Percentiles rank a stretch among this genome's conserved stretches.
phyloP scores from a whole-genome alignment of 1,140 invertebrate genomes.

The Akabosia matsudoensis region DNA sequence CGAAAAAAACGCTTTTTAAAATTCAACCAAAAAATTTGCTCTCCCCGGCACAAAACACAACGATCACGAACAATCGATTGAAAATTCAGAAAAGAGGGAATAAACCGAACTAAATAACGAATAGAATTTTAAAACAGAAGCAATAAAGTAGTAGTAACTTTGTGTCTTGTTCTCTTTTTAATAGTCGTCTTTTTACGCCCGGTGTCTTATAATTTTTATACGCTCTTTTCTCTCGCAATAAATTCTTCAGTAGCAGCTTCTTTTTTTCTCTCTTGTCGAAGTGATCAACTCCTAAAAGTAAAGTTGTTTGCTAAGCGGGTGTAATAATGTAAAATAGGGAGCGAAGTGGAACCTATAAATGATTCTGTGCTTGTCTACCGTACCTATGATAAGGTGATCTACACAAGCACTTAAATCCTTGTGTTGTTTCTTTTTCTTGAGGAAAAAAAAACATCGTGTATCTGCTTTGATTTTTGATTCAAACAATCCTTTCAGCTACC shows the following conservation, averaged over 20 bases:
- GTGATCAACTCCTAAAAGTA: too few species aligned
- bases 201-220: not conserved
- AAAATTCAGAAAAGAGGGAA: not conserved
- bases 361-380: not conserved
- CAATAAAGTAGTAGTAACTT: not conserved
- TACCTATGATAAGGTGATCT: too few species aligned
- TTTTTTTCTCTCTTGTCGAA: not conserved
- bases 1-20: too few species aligned
- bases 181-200: not conserved
- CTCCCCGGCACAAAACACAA: not conserved
- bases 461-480: not conserved
- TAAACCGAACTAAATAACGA: not conserved
- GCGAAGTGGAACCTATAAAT: slow-evolving; percentile 5
- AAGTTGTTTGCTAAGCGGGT: not conserved
- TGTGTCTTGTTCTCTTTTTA: slow-evolving; percentile 14
- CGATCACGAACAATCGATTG: not conserved
- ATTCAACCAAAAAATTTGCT: too few species aligned
- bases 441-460: not conserved
- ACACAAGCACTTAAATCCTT: too few species aligned
- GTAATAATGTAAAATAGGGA: not conserved
- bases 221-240: not conserved
- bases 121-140: not conserved
- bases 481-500: not conserved
- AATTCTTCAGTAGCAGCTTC: not conserved
- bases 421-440: not conserved